A percentile compares a stretch with the other conserved stretches of the same genome.
Conservation (phyloP, 2,113 vertebrate genomes). For the Clinocottus analis region DNA sequence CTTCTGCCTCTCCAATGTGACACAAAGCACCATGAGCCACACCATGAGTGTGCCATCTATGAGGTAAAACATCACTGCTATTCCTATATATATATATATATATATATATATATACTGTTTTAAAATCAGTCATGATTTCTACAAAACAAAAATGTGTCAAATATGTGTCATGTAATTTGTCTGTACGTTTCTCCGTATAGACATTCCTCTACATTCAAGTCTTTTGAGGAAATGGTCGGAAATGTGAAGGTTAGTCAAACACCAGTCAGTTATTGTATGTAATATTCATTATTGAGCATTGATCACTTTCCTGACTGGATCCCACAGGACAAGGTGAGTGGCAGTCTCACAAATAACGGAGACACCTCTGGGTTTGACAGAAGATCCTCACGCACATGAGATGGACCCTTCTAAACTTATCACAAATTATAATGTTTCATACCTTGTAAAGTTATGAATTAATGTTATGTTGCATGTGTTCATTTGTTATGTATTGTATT, state of each 20-base stretch:
- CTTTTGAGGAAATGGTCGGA: conserved; percentile 92
- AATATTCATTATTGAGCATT: not conserved
- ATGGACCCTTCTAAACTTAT: not conserved
- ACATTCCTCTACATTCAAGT: conserved; percentile 95
- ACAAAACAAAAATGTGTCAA: not conserved
- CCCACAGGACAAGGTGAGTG: conserved; percentile 71
- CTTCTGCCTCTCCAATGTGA: conserved; percentile 51
- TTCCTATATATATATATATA: no score
- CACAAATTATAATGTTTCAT: not conserved
- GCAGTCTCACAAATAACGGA: conserved; percentile 49
- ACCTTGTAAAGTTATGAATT: conserved; percentile 27
- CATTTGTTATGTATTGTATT: conserved; percentile 17
- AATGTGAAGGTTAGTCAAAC: conserved; percentile 88
- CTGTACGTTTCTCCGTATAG: conserved; percentile 76
- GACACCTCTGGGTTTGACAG: conserved; percentile 63
- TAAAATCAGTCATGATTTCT: not conserved
- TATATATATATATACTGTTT: no score
- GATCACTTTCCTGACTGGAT: conserved; percentile 10
- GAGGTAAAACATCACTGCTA: conserved; percentile 88
- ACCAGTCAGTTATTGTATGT: not conserved
- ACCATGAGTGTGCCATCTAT: conserved; percentile 96
- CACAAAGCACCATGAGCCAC: conserved; percentile 88
- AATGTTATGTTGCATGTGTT: not conserved
- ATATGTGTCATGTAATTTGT: not conserved
- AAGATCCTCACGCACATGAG: conserved; percentile 53